phyloP scores from a whole-genome alignment of 2,888 invertebrate species.

The Drosophila paracracens region DNA sequence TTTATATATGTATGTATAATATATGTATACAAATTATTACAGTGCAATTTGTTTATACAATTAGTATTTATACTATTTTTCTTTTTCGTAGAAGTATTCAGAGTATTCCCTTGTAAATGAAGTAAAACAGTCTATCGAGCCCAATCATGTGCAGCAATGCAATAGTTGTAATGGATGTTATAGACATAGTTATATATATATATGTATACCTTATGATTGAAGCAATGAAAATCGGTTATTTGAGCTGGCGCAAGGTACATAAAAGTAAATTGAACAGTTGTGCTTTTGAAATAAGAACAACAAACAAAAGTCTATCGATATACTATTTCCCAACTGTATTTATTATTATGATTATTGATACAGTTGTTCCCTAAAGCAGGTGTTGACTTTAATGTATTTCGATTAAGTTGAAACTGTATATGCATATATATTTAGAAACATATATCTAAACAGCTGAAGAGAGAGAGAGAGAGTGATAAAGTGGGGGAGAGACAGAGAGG shows the following conservation, averaged over 20 bases:
- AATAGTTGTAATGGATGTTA: background rate
- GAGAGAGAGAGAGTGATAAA: no score
- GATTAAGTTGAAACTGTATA: slow-evolving; percentile 11
- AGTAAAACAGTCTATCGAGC: background rate
- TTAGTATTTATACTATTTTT: background rate
- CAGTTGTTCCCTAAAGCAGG: slow-evolving; percentile 52
- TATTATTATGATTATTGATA: slow-evolving; percentile 38
- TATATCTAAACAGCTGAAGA: background rate
- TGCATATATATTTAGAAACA: background rate
- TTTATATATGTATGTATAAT: background rate
- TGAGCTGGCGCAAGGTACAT: background rate
- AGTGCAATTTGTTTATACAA: background rate
- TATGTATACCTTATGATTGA: background rate
- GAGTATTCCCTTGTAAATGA: background rate
- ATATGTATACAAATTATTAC: background rate
- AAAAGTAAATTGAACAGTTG: background rate
- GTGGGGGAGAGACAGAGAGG: background rate
- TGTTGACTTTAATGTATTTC: slow-evolving; percentile 57
- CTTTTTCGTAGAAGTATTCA: background rate
- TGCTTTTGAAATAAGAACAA: background rate
- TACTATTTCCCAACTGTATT: slow-evolving; percentile 21
- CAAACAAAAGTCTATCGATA: background rate
- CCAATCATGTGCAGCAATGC: background rate
- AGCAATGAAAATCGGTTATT: background rate
- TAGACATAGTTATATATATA: background rate